phyloP scores from a whole-genome alignment of 2,888 invertebrate species.

The Phorcus lineatus region DNA sequence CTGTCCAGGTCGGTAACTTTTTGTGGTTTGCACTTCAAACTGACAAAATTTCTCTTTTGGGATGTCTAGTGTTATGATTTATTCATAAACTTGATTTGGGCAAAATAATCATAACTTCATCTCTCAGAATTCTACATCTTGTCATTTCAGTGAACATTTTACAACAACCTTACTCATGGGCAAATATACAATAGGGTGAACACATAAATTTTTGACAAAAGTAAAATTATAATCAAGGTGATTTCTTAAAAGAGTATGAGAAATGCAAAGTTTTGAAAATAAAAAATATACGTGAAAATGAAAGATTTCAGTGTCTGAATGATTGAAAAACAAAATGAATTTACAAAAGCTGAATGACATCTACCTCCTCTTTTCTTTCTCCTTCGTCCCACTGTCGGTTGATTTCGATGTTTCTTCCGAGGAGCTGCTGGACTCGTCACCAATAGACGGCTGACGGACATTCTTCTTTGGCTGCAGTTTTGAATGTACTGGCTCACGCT shows the following conservation, averaged over 20 bases:
- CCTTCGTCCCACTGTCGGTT: slow-evolving; percentile 25
- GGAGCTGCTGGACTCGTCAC: slow-evolving; percentile 35
- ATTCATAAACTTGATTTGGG: no score
- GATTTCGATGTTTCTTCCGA: background rate
- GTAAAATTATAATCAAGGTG: background rate
- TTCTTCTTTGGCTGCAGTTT: slow-evolving; percentile 37
- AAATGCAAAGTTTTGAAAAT: background rate
- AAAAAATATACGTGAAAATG: no score
- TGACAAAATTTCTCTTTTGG: no score
- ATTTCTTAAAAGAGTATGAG: background rate
- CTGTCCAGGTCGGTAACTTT: no score
- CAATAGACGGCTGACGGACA: slow-evolving; percentile 58
- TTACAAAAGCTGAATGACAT: background rate
- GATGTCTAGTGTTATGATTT: no score
- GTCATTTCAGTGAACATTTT: no score
- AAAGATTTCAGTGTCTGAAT: no score
- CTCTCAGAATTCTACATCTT: no score
- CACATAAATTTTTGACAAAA: background rate
- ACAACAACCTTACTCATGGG: no score
- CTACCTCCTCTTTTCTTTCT: slow-evolving; percentile 58
- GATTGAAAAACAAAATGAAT: background rate
- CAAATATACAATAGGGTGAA: no score
- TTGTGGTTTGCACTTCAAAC: no score
- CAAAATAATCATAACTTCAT: no score
- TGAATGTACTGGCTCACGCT: slow-evolving; percentile 46